These are phyloP conservation scores for Smittia sp. DNA, from an alignment of 2,888 invertebrate genomes.

Conservation along the genomic window DNA sequence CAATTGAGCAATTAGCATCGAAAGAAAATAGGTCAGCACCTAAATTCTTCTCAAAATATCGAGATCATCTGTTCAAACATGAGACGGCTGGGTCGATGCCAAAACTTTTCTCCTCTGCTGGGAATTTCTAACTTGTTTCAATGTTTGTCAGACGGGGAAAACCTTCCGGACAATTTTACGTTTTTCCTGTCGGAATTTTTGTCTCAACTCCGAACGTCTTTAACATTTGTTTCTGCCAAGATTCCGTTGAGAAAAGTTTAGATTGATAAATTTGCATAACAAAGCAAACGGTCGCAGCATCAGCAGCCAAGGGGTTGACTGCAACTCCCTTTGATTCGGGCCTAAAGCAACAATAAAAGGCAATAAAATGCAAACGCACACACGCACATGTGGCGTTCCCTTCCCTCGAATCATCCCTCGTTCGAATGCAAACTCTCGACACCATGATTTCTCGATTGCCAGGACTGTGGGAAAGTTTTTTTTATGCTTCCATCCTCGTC, in stretches of 20 bases:
- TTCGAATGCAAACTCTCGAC: conserved; percentile 7
- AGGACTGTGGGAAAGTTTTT: conserved; percentile 20
- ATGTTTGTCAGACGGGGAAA: neutral
- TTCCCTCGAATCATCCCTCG: conserved; percentile 25
- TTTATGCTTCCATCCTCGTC: neutral
- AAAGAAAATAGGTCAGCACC: neutral
- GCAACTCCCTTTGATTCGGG: neutral
- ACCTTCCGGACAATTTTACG: neutral
- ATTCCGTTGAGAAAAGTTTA: neutral
- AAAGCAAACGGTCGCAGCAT: conserved; percentile 10
- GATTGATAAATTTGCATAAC: conserved; percentile 14
- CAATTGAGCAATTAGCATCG: neutral
- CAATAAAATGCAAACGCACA: conserved; percentile 32
- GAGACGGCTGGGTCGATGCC: neutral
- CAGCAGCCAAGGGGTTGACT: neutral
- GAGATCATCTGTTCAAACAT: conserved; percentile 15
- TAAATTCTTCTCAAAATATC: neutral
- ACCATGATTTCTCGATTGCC: conserved; percentile 34
- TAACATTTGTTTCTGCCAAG: neutral
- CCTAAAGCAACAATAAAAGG: conserved; percentile 23
- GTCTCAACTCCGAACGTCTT: neutral
- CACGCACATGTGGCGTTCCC: conserved; percentile 19
- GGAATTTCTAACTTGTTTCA: neutral
- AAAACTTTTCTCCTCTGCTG: neutral
- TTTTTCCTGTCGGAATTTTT: neutral